Percentiles rank a stretch among this genome's conserved stretches.
These are phyloP conservation scores for Anarsia innoxiella DNA, from an alignment of 2,888 invertebrate genomes.

Conservation along the genomic window DNA sequence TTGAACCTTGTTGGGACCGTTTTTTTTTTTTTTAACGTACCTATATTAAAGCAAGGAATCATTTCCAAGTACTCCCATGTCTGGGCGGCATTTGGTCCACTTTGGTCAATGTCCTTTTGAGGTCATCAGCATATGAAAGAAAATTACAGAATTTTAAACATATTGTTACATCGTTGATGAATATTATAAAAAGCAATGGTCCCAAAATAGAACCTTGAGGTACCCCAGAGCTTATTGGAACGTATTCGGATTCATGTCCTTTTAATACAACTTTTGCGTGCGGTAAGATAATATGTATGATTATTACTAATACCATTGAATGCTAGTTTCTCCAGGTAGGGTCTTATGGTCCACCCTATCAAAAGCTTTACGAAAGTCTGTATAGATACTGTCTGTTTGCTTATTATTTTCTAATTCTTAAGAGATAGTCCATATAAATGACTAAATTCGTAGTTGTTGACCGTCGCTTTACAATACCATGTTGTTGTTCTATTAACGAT, in stretches of 20 bases:
- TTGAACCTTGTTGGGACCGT: too few relatives aligned
- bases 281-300: conserved; percentile 16
- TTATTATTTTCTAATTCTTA: conserved; percentile 13
- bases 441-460: conserved; percentile 18
- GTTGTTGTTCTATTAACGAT: conserved; percentile 16
- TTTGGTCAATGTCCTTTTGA: too few relatives aligned
- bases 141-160: conserved; percentile 5
- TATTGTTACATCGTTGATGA: conserved; percentile 5
- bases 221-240: conserved; percentile 14
- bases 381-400: conserved; percentile 15
- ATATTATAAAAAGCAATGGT: conserved; percentile 13
- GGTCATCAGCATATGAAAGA: conserved; percentile 4
- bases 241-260: conserved; percentile 11
- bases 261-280: conserved; percentile 14
- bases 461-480: conserved; percentile 18
- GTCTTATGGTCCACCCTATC: conserved; percentile 17
- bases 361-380: conserved; percentile 17
- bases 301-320: conserved; percentile 16
- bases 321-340: conserved; percentile 12
- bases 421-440: too few relatives aligned
- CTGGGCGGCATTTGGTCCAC: too few relatives aligned
- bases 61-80: too few relatives aligned
- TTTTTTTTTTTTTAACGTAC: too few relatives aligned
- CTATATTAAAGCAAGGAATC: too few relatives aligned
- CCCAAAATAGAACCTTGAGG: conserved; percentile 18